Conservation (phyloP, 2,888 invertebrate species). For the Epinotia nisella region DNA sequence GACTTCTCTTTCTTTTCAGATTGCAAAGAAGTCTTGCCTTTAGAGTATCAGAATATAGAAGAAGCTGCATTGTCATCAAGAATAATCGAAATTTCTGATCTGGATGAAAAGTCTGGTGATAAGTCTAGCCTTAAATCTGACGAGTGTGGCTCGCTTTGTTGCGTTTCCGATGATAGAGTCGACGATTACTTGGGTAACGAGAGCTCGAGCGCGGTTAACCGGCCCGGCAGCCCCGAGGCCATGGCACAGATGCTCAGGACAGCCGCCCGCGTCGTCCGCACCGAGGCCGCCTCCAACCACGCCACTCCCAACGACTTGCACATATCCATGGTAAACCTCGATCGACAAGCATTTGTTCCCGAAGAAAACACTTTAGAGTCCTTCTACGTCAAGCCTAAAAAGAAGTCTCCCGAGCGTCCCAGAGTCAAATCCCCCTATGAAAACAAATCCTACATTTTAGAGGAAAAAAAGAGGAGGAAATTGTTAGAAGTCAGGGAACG, state of each 20-base stretch:
- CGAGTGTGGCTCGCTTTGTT: constrained; percentile 15
- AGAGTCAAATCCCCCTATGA: constrained; percentile 78
- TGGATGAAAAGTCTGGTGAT: constrained; percentile 7
- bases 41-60: constrained; percentile 19
- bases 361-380: constrained; percentile 66
- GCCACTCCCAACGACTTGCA: constrained; percentile 60
- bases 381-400: constrained; percentile 53
- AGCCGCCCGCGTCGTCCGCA: constrained; percentile 43
- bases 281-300: constrained; percentile 51
- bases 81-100: constrained; percentile 26
- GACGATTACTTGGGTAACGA: not conserved
- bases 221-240: constrained; percentile 1
- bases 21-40: constrained; percentile 2
- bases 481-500: constrained; percentile 73
- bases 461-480: constrained; percentile 73
- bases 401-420: constrained; percentile 62
- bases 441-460: constrained; percentile 67
- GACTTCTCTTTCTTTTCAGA: constrained; percentile 33
- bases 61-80: not conserved
- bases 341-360: constrained; percentile 58
- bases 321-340: constrained; percentile 62
- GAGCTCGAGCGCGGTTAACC: not conserved
- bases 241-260: constrained; percentile 1
- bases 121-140: constrained; percentile 3
- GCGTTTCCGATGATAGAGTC: not conserved